These are phyloP conservation scores for Tenthredo livida DNA, from an alignment of 2,888 invertebrate species.

Conservation along the genomic window DNA sequence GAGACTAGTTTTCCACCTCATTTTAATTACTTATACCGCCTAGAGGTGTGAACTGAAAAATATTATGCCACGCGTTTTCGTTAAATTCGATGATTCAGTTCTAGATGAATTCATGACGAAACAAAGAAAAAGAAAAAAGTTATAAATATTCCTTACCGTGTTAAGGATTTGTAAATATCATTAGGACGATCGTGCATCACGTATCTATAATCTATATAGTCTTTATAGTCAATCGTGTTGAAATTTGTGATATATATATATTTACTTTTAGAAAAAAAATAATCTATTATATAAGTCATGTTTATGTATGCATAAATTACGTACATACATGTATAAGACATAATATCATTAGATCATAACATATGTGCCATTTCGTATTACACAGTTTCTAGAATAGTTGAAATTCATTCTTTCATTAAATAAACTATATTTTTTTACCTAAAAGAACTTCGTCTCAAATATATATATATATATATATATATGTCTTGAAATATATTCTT, in stretches of 20 bases:
- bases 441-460: background rate
- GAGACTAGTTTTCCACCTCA: background rate
- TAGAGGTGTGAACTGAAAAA: slow-evolving; percentile 27
- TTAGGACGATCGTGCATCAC: slow-evolving; percentile 41
- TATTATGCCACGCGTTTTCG: slow-evolving; percentile 6
- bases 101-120: background rate
- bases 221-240: background rate
- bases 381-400: background rate
- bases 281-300: background rate
- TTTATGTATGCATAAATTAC: background rate
- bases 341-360: background rate
- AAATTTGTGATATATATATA: slow-evolving; percentile 44
- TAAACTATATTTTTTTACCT: slow-evolving; percentile 1
- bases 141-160: slow-evolving; percentile 22
- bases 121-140: background rate
- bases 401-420: background rate
- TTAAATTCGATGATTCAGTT: background rate
- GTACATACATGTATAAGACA: background rate
- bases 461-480: background rate
- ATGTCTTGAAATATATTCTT: background rate
- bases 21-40: background rate
- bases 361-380: background rate
- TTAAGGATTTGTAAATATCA: slow-evolving; percentile 41
- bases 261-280: background rate
- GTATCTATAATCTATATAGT: background rate